Base-by-base conservation (phyloP, 1,140 invertebrate genomes). In the Heliconius eleuchia region DNA sequence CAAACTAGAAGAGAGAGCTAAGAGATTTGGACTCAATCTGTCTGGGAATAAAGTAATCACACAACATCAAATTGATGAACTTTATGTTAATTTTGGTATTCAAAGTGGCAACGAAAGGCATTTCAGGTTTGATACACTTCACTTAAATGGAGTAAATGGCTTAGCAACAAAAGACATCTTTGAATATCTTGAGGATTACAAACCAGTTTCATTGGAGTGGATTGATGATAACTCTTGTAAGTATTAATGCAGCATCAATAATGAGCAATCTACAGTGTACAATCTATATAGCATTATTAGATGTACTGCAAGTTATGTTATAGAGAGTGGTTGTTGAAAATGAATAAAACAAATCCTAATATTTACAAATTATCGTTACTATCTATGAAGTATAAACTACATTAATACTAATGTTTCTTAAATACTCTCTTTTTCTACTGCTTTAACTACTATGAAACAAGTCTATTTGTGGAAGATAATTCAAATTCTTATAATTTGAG, bases 151-250 rank as follows among this genome's bases (percentile, higher is more conserved):
- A 42, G 96, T 96, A 2, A 95, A 97, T 85, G 96, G 97, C 19
- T 96, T 98, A 95, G 96, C 94, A 81, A 97, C 96, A 42, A 96
- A 96, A 90, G 97, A 98, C 92, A 95, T 98, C 39, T 97, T 98
- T 87, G 95, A 96, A 82, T 98, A 98, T 91, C 97, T 98, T 86
- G 95, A 96, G 88, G 96, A 97, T 82, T 97, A 97, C 94, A 95
- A 95, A 76, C 97, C 97, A 55, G 93, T 96, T 7, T 95, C 96
- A 2, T 95, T 98, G 60, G 97, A 98, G 92, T 98, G 97, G 97
- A 96, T 98, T 77, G 97, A 97, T 95, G 96, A 97, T 89, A 92
- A 95, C 76, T 97, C 97, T 79, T 98, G 97, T 97, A 86, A 91
- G 92, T 89, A 42, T 16, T 74, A 37, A 71, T 71, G n/a, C 19